These are phyloP conservation scores for Danio jaintianensis DNA, from an alignment of 2,797 vertebrate species.

Conservation along the genomic window DNA sequence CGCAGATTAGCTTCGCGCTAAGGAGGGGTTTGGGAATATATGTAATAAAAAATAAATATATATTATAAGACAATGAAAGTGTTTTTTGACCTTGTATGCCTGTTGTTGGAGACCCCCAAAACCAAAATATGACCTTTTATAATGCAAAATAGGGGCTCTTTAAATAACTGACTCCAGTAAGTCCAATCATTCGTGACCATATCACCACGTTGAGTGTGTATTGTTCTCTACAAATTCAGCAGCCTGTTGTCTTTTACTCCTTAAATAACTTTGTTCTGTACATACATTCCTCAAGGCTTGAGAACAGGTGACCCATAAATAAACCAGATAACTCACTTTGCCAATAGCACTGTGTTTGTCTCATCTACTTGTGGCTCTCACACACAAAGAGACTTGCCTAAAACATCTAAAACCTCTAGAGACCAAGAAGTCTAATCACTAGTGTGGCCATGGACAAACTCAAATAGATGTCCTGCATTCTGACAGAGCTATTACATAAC, in stretches of 20 bases:
- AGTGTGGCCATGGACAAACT: conserved; percentile 8
- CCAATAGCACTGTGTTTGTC: conserved; percentile 7
- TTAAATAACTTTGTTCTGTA: conserved; percentile 1
- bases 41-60: no score
- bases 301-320: conserved; percentile 39
- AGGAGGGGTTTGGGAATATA: no score
- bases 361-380: conserved; percentile 27
- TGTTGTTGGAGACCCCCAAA: no score
- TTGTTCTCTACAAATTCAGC: background rate
- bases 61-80: no score
- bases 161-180: no score
- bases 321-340: conserved; percentile 22
- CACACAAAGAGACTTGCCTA: conserved; percentile 12
- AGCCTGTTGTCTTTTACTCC: background rate
- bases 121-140: no score
- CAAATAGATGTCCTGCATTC: conserved; percentile 45
- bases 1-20: no score
- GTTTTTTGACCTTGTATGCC: no score
- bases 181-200: no score
- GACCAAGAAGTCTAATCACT: conserved; percentile 12
- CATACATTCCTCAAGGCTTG: background rate
- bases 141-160: no score
- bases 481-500: conserved; percentile 22
- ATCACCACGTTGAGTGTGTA: background rate
- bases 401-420: background rate